Conservation (phyloP, 2,797 vertebrate species). For the Rhincodon typus region DNA sequence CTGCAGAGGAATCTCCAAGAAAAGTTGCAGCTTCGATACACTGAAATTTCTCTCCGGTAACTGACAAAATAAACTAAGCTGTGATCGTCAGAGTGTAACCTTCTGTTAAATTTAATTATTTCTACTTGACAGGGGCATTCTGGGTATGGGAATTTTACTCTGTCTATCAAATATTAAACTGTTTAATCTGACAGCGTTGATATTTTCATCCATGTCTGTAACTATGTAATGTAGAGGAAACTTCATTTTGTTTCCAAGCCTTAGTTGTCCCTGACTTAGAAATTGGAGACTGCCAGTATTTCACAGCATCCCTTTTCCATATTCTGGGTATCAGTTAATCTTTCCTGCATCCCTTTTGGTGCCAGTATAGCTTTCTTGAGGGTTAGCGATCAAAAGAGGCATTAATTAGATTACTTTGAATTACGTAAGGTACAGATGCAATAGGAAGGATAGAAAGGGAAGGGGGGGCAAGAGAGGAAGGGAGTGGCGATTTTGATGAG, state of each 20-base stretch:
- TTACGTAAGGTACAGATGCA: background rate
- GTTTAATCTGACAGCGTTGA: background rate
- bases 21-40: conserved; percentile 83
- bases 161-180: background rate
- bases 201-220: no score
- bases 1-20: conserved; percentile 75
- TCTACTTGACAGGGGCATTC: background rate
- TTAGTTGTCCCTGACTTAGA: background rate
- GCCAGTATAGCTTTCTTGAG: background rate
- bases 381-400: background rate
- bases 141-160: background rate
- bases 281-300: background rate
- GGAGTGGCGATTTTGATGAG: no score
- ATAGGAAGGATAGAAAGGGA: no score
- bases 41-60: conserved; percentile 82
- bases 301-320: background rate
- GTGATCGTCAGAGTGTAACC: background rate
- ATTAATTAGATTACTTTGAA: background rate
- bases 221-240: background rate
- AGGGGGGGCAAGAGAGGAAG: no score
- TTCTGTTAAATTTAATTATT: background rate
- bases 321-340: background rate
- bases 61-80: conserved; percentile 17
- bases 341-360: background rate
- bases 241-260: background rate